Conservation (phyloP, 1,140 invertebrate species). For the Calycopis cecrops region DNA sequence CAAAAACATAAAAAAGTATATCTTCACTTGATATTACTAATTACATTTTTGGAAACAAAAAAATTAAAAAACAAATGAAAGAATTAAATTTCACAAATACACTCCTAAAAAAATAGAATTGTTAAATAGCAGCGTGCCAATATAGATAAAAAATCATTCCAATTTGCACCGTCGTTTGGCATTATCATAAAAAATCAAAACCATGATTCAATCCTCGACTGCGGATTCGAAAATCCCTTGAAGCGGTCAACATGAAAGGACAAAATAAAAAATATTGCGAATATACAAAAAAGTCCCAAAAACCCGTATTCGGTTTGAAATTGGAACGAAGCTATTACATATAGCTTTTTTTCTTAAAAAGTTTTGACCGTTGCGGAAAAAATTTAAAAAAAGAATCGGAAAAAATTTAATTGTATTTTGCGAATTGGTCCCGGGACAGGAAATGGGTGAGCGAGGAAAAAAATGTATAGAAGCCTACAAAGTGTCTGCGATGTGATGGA, state of each 20-base stretch:
- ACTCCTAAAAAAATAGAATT: no score
- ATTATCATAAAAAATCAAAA: conserved; percentile 6
- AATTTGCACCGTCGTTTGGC: no score
- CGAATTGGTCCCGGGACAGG: conserved; percentile 42
- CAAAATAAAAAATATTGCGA: conserved; percentile 20
- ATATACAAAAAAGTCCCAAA: conserved; percentile 28
- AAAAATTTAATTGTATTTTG: conserved; percentile 61
- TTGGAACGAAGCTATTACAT: conserved; percentile 22
- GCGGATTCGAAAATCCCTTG: conserved; percentile 16
- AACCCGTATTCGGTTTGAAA: conserved; percentile 15
- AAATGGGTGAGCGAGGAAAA: conserved; percentile 66
- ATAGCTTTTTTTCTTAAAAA: conserved; percentile 15
- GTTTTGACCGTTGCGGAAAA: conserved; percentile 54
- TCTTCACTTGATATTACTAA: no score
- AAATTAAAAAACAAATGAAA: no score
- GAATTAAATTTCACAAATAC: no score
- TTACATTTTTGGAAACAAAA: no score
- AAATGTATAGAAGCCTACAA: conserved; percentile 54
- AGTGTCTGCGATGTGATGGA: conserved; percentile 62
- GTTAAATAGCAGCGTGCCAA: no score
- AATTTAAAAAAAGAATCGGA: conserved; percentile 37
- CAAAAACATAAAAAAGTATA: no score
- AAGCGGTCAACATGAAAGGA: conserved; percentile 27
- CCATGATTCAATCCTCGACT: background rate
- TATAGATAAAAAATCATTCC: no score